These are phyloP conservation scores for Blastobasis adustella DNA, from an alignment of 2,888 invertebrate species.

Conservation along the genomic window DNA sequence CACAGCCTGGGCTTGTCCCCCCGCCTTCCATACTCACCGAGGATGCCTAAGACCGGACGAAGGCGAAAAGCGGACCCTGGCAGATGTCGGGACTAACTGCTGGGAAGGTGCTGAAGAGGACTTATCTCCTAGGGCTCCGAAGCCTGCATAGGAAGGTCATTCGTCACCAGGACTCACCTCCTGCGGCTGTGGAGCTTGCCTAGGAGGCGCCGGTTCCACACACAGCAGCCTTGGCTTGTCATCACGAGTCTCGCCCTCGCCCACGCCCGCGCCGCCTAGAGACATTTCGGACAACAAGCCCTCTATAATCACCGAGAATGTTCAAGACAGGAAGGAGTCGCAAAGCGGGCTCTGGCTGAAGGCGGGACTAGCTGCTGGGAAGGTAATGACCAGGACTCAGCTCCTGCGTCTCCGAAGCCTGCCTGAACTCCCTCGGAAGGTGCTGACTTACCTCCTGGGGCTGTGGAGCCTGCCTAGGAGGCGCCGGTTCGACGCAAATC, in stretches of 20 bases:
- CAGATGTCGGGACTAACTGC: too few species aligned
- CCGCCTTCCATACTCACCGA: slow-evolving; percentile 6
- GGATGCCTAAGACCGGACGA: too few species aligned
- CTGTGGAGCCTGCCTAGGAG: slow-evolving; percentile 27
- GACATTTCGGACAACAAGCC: too few species aligned
- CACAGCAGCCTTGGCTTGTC: slow-evolving; percentile 40
- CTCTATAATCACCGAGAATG: too few species aligned
- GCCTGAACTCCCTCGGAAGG: background rate
- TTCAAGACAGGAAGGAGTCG: too few species aligned
- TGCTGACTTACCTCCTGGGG: slow-evolving; percentile 4
- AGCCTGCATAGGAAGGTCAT: background rate
- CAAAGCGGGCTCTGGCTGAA: too few species aligned
- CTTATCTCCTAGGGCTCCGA: too few species aligned
- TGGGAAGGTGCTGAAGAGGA: too few species aligned
- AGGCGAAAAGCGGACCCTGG: too few species aligned
- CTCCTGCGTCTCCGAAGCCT: background rate
- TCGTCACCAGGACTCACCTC: background rate
- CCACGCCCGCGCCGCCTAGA: slow-evolving; percentile 10
- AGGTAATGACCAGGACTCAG: background rate
- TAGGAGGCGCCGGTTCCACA: slow-evolving; percentile 46
- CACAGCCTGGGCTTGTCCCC: slow-evolving; percentile 36
- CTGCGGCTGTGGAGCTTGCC: slow-evolving; percentile 11
- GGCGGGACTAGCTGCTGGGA: too few species aligned
- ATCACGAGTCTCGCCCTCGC: slow-evolving; percentile 20
- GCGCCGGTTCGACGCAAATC: slow-evolving; percentile 41